A percentile compares a stretch with the other conserved stretches of the same genome.
Evolutionary conservation across 2,888 invertebrate genomes (phyloP).

Genomic region (Allacma fusca): DNA sequence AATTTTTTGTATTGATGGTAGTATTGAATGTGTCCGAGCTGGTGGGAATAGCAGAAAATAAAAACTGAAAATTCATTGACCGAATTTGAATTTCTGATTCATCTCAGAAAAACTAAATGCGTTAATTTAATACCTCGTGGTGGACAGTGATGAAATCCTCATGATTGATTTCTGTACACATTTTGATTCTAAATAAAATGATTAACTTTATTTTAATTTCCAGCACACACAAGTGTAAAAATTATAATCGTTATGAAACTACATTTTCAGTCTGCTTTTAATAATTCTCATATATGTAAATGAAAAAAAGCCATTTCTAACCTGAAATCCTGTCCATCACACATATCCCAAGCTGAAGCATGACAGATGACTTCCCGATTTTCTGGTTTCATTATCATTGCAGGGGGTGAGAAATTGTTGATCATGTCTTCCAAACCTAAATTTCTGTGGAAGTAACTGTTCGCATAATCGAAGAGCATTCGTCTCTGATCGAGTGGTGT

Average conservation of each 20-base stretch:
- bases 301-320: too few relatives aligned
- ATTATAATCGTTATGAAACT: too few relatives aligned
- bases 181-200: constrained; percentile 73
- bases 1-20: constrained; percentile 72
- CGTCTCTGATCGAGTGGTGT: not conserved
- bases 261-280: too few relatives aligned
- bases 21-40: constrained; percentile 73
- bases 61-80: not conserved
- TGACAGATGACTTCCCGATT: constrained; percentile 74
- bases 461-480: constrained; percentile 77
- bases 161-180: constrained; percentile 81
- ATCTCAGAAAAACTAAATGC: too few relatives aligned
- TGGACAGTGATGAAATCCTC: constrained; percentile 81
- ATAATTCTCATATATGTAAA: too few relatives aligned
- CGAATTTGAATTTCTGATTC: not conserved
- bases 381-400: constrained; percentile 79
- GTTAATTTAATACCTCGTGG: constrained; percentile 73
- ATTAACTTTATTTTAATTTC: too few relatives aligned
- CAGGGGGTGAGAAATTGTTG: constrained; percentile 81
- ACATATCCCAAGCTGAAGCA: constrained; percentile 85
- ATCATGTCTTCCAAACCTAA: constrained; percentile 82
- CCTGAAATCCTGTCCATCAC: constrained; percentile 83
- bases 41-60: not conserved
- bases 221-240: too few relatives aligned
- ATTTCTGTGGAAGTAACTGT: constrained; percentile 79